These are phyloP conservation scores for Anableps anableps DNA, from an alignment of 2,797 vertebrate genomes.

Conservation along the genomic window DNA sequence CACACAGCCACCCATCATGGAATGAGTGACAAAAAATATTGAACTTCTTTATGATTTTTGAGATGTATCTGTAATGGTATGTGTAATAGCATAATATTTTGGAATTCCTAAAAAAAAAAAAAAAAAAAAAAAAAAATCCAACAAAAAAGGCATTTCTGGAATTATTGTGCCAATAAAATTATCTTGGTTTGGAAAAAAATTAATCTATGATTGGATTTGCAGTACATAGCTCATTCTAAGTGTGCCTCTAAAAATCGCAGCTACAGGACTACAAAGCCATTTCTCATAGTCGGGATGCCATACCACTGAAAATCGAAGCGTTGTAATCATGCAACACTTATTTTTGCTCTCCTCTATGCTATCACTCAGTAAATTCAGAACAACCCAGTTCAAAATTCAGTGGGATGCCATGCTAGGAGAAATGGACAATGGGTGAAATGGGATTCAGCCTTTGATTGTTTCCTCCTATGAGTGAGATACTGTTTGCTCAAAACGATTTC, in stretches of 20 bases:
- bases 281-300: background rate
- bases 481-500: background rate
- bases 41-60: background rate
- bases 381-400: background rate
- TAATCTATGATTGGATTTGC: background rate
- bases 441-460: background rate
- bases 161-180: background rate
- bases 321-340: background rate
- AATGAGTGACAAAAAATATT: background rate
- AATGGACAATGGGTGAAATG: background rate
- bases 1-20: background rate
- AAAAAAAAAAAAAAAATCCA: too few species aligned
- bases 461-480: background rate
- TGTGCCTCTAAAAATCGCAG: background rate
- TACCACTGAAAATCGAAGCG: background rate
- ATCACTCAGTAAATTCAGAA: background rate
- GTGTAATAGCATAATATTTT: background rate
- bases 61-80: background rate
- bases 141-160: background rate
- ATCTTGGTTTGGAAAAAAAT: background rate
- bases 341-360: background rate
- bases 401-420: background rate
- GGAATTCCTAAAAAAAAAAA: too few species aligned
- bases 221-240: background rate
- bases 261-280: background rate